Conservation (phyloP, 35 echinoderm and acorn worm genomes). For the Hemicentrotus pulcherrimus region DNA sequence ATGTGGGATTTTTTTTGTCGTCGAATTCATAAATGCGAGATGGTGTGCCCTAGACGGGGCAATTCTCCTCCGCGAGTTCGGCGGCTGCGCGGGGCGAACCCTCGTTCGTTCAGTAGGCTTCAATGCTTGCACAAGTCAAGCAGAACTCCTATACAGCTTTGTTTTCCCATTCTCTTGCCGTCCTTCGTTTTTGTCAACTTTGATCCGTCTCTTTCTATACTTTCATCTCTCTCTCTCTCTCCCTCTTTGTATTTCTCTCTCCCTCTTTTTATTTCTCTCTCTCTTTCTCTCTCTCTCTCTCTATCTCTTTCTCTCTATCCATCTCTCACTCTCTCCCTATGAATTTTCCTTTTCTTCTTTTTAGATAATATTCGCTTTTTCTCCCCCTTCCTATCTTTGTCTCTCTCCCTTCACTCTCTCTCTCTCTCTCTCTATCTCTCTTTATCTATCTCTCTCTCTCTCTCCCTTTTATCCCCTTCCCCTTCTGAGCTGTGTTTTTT, state of each 20-base stretch:
- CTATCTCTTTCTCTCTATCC: too few species aligned
- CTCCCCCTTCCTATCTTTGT: neutral
- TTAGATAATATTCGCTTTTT: too few species aligned
- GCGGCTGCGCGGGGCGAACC: neutral
- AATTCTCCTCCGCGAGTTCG: neutral
- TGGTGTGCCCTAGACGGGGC: neutral
- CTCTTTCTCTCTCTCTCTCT: too few species aligned
- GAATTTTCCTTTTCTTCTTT: too few species aligned
- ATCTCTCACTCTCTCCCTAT: too few species aligned
- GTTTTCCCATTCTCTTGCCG: neutral
- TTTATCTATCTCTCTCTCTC: too few species aligned
- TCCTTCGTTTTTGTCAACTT: neutral
- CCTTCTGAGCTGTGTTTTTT: too few species aligned
- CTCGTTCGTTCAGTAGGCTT: neutral
- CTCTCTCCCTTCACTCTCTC: neutral
- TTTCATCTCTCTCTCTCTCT: neutral
- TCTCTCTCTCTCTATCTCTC: too few species aligned
- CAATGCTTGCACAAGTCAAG: neutral
- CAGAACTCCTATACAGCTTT: neutral
- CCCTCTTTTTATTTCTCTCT: too few species aligned
- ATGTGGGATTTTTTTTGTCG: conserved; percentile 1
- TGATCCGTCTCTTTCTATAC: neutral
- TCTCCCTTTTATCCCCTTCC: too few species aligned
- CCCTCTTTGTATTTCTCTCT: neutral
- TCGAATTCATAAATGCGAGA: conserved; percentile 4